phyloP scores from a whole-genome alignment of 2,797 vertebrate species.

The Melanotaenia parkinsoni region DNA sequence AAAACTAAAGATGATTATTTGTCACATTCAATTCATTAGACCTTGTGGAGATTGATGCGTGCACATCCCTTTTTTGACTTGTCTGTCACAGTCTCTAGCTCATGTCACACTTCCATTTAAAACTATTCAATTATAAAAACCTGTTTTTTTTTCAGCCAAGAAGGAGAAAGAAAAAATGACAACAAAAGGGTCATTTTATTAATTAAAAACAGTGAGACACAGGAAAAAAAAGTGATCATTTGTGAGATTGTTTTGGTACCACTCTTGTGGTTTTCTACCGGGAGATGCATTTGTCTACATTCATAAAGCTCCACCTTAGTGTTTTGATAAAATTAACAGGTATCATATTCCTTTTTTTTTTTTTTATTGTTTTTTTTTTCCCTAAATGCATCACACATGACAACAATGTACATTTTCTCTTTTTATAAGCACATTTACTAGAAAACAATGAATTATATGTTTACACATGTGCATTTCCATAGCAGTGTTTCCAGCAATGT shows the following conservation, averaged over 20 bases:
- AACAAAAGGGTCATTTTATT: not conserved
- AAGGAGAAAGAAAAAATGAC: not conserved
- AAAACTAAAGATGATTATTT: not conserved
- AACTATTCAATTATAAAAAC: not conserved
- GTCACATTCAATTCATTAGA: not conserved
- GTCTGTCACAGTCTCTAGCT: not conserved
- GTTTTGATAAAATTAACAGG: not conserved
- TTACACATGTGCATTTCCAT: conserved; percentile 25
- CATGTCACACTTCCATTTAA: not conserved
- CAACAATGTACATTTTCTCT: not conserved
- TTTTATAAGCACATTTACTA: not conserved
- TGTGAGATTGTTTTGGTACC: not conserved
- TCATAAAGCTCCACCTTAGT: not conserved
- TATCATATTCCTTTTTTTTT: not conserved
- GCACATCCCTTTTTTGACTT: not conserved
- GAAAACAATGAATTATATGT: conserved; percentile 24
- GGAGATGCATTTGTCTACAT: not conserved
- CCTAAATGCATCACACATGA: not conserved
- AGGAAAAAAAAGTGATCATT: not conserved
- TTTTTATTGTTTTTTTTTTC: not conserved
- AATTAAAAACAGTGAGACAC: not conserved
- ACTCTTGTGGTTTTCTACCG: not conserved
- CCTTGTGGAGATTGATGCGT: not conserved
- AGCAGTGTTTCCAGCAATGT: conserved; percentile 20
- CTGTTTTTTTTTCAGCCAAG: not conserved